Base-by-base conservation (phyloP, 1,140 invertebrate species). In the Atopsyche davidsoni region DNA sequence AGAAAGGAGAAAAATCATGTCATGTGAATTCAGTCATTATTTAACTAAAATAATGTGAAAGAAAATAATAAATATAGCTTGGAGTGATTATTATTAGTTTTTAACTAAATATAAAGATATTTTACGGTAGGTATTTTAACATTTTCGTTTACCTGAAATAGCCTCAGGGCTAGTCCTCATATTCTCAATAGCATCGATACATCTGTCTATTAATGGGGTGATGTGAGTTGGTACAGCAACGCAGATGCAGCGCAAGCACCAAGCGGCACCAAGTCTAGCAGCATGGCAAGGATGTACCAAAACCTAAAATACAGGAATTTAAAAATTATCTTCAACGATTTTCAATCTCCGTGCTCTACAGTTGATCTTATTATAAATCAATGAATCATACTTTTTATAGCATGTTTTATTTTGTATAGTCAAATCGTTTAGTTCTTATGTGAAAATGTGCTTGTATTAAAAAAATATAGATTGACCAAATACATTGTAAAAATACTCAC, bases 151-250 rank as follows among this genome's bases (percentile, higher is more conserved):
- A 58, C 91, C 91, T 24, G 86, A 80, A 44, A 98, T 90, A 18
- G 92, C 92, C 70, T 98, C 95, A 0, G 93, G 87, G 16, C 91
- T 94, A 19, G 89, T 86, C 60, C 92, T 81, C 64, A 94, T 80
- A 57, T 86, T 87, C 68, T 96, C 92, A 21, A 96, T 81, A 46
- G 84, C 82, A 54, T 89, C 86, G 4, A 92, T 78, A 62, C 89
- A 93, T 35, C 84, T 78, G 72, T 98, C 92, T 49, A 98, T 86
- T 1, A 98, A 72, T 11, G 92, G 92, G 24, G 95, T 89, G 55
- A 96, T 84, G 66, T 96, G 89, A 61, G 91, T 91, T 2, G 96
- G 95, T 34, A 96, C 82, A 25, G 95, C 92, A 13, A 92, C 81
- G 62, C 92, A 92, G 53, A 96, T 87, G 64, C 90, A 92, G 10